These are phyloP conservation scores for Pogonocherus hispidulus DNA, from an alignment of 2,888 invertebrate species.

Conservation along the genomic window DNA sequence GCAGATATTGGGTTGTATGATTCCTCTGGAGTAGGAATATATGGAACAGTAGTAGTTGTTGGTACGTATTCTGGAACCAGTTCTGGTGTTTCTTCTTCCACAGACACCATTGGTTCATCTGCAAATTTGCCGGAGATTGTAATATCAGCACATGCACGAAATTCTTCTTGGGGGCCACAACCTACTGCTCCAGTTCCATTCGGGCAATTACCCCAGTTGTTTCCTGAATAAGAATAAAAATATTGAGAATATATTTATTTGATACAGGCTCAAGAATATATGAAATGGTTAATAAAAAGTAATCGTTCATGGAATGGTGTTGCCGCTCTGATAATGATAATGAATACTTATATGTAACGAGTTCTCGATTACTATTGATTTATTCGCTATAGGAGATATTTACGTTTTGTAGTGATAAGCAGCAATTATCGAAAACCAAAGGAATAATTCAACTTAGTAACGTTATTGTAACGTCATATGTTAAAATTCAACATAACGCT, in stretches of 20 bases:
- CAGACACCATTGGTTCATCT: constrained; percentile 69
- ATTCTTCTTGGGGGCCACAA: constrained; percentile 91
- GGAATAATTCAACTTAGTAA: too few species aligned
- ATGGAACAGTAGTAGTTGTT: constrained; percentile 62
- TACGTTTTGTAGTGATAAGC: too few species aligned
- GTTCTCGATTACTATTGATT: too few species aligned
- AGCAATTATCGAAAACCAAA: too few species aligned
- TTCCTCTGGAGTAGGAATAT: constrained; percentile 57
- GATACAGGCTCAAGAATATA: too few species aligned
- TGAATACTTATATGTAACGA: too few species aligned
- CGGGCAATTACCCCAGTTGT: constrained; percentile 85
- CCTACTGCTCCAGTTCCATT: constrained; percentile 85
- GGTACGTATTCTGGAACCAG: constrained; percentile 57
- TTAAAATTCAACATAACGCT: too few species aligned
- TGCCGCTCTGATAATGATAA: too few species aligned
- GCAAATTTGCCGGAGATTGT: constrained; percentile 74
- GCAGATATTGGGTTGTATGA: constrained; percentile 71
- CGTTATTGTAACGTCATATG: too few species aligned
- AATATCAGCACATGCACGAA: constrained; percentile 87
- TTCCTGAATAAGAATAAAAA: constrained; percentile 65
- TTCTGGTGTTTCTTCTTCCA: constrained; percentile 38
- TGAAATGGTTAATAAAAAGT: too few species aligned
- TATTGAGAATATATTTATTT: background rate
- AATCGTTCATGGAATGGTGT: too few species aligned
- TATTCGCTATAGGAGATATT: too few species aligned